Evolutionary conservation across 2,888 invertebrate species (phyloP).

Genomic region (Nomada ferruginata): DNA sequence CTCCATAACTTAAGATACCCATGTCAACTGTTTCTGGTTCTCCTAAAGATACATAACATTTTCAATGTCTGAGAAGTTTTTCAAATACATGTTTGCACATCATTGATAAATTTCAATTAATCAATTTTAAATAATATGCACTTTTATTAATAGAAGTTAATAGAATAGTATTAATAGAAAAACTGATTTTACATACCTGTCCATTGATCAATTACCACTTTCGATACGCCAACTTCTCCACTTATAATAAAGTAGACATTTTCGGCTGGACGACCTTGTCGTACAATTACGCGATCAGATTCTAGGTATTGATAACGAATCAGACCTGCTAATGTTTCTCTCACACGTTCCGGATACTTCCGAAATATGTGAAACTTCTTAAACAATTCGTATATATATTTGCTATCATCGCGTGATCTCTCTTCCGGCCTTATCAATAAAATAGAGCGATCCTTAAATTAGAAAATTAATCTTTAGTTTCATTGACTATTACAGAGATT

Average conservation of each 20-base stretch:
- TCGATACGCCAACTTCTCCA: slow-evolving; percentile 86
- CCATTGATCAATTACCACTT: slow-evolving; percentile 85
- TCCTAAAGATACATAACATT: slow-evolving; percentile 59
- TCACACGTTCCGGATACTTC: slow-evolving; percentile 85
- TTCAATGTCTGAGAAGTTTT: neutral
- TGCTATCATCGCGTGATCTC: slow-evolving; percentile 67
- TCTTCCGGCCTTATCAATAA: slow-evolving; percentile 66
- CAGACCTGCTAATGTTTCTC: slow-evolving; percentile 86
- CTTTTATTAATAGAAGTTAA: too few relatives aligned
- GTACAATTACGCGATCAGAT: slow-evolving; percentile 87
- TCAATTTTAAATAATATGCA: too few relatives aligned
- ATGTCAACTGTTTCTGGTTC: slow-evolving; percentile 81
- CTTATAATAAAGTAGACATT: slow-evolving; percentile 88
- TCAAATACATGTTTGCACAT: neutral
- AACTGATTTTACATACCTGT: slow-evolving; percentile 70
- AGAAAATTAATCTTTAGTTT: neutral
- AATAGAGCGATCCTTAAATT: slow-evolving; percentile 77
- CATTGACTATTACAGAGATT: neutral
- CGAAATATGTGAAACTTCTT: slow-evolving; percentile 73
- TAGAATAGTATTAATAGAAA: neutral
- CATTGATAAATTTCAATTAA: neutral
- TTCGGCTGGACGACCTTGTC: slow-evolving; percentile 86
- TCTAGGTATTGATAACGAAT: slow-evolving; percentile 87
- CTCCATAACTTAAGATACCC: slow-evolving; percentile 86
- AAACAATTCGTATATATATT: slow-evolving; percentile 71